Conservation (phyloP, 2,113 vertebrate species). For the Syngnathus scovelli region DNA sequence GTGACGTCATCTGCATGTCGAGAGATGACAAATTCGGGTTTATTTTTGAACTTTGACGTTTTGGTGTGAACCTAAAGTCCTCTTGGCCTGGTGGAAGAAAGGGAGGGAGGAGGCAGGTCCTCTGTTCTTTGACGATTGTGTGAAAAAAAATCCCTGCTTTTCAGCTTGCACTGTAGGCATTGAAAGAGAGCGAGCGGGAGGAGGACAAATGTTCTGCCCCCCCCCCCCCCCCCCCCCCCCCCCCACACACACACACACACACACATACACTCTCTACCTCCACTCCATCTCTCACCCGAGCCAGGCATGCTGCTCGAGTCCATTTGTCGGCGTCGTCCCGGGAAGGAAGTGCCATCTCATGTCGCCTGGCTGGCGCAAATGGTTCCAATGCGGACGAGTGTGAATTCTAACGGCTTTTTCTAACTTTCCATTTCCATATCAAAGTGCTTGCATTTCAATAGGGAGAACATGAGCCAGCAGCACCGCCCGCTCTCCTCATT, state of each 20-base stretch:
- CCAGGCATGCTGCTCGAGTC: slow-evolving; percentile 56
- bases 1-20: not conserved
- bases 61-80: slow-evolving; percentile 1
- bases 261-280: slow-evolving; percentile 16
- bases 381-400: slow-evolving; percentile 66
- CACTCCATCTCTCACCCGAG: slow-evolving; percentile 41
- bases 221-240: not conserved
- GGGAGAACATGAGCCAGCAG: slow-evolving; percentile 68
- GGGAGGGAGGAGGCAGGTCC: not conserved
- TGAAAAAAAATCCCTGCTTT: slow-evolving; percentile 1
- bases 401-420: slow-evolving; percentile 70
- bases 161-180: slow-evolving; percentile 20
- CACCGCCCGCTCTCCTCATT: slow-evolving; percentile 22
- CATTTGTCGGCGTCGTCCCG: slow-evolving; percentile 70
- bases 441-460: slow-evolving; percentile 74
- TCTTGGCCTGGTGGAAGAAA: not conserved
- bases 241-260: slow-evolving; percentile 1
- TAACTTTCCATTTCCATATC: slow-evolving; percentile 72
- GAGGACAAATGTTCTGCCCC: slow-evolving; percentile 60
- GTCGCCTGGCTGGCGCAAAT: slow-evolving; percentile 70
- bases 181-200: not conserved
- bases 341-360: slow-evolving; percentile 73
- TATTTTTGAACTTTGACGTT: not conserved
- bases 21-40: not conserved
- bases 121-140: not conserved